Conservation (phyloP, 2,888 invertebrate genomes). For the Drosophila neotestacea region DNA sequence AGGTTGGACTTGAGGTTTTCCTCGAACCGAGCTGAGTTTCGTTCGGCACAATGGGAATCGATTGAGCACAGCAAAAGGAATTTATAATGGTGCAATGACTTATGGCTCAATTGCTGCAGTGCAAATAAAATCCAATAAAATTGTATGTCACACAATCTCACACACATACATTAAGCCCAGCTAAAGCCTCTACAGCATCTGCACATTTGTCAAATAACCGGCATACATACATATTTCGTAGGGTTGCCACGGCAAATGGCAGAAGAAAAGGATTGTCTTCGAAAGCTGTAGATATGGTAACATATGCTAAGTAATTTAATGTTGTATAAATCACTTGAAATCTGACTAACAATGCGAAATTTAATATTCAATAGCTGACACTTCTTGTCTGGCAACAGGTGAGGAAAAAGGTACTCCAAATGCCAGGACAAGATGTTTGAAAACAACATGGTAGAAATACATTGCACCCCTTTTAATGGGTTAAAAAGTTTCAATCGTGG, state of each 20-base stretch:
- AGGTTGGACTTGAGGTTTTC: not conserved
- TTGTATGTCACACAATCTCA: constrained; percentile 25
- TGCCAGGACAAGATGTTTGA: not conserved
- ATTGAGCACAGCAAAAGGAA: constrained; percentile 63
- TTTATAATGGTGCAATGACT: constrained; percentile 79
- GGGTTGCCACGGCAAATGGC: constrained; percentile 4
- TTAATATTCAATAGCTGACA: constrained; percentile 27
- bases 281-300: constrained; percentile 38
- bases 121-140: constrained; percentile 64
- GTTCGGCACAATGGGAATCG: constrained; percentile 67
- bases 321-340: constrained; percentile 53
- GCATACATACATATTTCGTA: constrained; percentile 27
- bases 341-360: constrained; percentile 22
- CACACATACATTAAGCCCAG: constrained; percentile 21
- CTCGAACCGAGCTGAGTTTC: constrained; percentile 8
- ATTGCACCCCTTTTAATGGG: no score
- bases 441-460: not conserved
- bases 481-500: no score
- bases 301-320: constrained; percentile 58
- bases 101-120: constrained; percentile 62
- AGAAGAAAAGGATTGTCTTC: constrained; percentile 19
- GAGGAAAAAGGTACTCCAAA: not conserved
- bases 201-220: constrained; percentile 69
- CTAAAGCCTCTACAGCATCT: constrained; percentile 5
- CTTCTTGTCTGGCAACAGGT: constrained; percentile 50